Percentiles rank a stretch among this genome's conserved stretches.
phyloP scores from a whole-genome alignment of 2,797 vertebrate genomes.

The Neoniphon sammara region DNA sequence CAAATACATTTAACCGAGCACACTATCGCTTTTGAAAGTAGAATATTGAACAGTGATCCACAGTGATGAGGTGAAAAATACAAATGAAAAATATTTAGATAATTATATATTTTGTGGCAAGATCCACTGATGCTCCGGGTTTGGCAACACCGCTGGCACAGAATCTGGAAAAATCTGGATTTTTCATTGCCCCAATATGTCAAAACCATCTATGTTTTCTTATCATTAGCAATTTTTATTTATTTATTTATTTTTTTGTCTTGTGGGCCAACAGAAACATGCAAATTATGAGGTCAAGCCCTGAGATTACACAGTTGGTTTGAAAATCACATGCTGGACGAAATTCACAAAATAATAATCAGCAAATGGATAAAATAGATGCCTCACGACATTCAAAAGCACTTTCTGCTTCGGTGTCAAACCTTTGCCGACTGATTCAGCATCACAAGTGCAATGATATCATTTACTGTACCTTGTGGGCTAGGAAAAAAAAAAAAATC shows the following conservation, averaged over 20 bases:
- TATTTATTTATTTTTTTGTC: too few species aligned
- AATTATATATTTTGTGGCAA: neutral
- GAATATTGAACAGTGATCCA: constrained; percentile 15
- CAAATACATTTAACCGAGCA: constrained; percentile 22
- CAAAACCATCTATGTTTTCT: too few species aligned
- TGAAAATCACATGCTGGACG: neutral
- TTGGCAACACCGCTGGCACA: neutral
- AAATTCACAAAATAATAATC: neutral
- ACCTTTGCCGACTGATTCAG: constrained; percentile 4
- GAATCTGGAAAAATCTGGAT: neutral
- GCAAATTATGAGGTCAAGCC: neutral
- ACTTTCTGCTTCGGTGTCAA: neutral
- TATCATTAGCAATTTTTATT: too few species aligned
- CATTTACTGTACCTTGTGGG: constrained; percentile 8
- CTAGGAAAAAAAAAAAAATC: neutral
- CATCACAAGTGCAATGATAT: constrained; percentile 12
- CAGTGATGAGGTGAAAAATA: neutral
- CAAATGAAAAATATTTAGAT: constrained; percentile 6
- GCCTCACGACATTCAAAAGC: neutral
- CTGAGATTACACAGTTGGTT: neutral
- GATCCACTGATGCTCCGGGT: neutral
- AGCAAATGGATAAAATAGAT: neutral
- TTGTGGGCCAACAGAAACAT: neutral
- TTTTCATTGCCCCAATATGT: neutral
- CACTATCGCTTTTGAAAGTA: constrained; percentile 10